These are phyloP conservation scores for Griposia aprilina DNA, from an alignment of 2,888 invertebrate species.

Conservation along the genomic window DNA sequence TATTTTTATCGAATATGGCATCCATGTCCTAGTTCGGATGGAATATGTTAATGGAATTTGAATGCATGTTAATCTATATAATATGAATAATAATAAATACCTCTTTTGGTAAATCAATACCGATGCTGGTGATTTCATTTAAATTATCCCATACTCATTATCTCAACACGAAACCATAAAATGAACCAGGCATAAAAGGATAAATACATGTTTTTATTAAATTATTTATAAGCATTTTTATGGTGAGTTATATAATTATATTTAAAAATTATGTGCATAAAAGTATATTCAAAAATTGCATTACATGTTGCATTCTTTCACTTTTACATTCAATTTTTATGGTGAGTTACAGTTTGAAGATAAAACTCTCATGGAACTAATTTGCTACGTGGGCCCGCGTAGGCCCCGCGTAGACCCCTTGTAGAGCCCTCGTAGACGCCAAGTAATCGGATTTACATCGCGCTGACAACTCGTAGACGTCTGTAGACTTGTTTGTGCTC, in stretches of 20 bases:
- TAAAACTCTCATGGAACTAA: background rate
- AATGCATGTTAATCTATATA: slow-evolving; percentile 90
- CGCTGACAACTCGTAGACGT: background rate
- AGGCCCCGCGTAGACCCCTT: background rate
- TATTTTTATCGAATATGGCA: slow-evolving; percentile 72
- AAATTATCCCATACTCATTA: slow-evolving; percentile 1
- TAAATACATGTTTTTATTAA: slow-evolving; percentile 36
- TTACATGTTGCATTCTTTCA: background rate
- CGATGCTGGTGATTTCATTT: slow-evolving; percentile 72
- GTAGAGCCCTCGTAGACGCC: no score
- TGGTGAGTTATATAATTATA: background rate
- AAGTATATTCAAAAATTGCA: background rate
- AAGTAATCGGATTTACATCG: background rate
- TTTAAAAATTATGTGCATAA: slow-evolving; percentile 1
- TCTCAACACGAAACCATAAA: slow-evolving; percentile 1
- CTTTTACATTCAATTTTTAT: slow-evolving; percentile 1
- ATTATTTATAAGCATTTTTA: background rate
- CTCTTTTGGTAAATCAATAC: slow-evolving; percentile 89
- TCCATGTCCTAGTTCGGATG: slow-evolving; percentile 83
- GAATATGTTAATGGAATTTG: slow-evolving; percentile 89
- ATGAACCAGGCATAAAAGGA: slow-evolving; percentile 11
- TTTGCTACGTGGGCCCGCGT: background rate
- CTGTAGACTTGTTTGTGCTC: background rate
- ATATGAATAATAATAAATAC: slow-evolving; percentile 87
- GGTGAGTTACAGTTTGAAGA: background rate